Evolutionary conservation across 2,888 invertebrate genomes (phyloP), one percentile per base, ranked within the genome.

Genomic region (Neuroscelio doddi): DNA sequence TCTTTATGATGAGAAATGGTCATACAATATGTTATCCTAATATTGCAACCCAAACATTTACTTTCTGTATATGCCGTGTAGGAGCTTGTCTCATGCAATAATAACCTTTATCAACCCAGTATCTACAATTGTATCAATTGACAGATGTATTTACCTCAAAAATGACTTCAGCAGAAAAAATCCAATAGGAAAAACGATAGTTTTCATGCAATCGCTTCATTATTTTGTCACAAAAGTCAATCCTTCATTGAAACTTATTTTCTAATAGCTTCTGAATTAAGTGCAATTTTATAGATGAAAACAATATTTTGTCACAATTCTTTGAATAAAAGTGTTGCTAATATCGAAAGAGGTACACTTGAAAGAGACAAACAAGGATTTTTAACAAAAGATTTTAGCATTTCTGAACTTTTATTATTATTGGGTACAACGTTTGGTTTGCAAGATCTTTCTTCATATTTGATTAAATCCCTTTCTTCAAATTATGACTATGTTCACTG

Each of bases 241-340:
- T 29, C 38, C 16, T 53, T 0, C 38, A 29, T 21, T 57, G 36
- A 10, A 50, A 57, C 27, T 49, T 36, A 8, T 50, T 49, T 2
- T 4, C 49, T 17, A 42, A 10, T 49, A 57, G 38, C 30, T 57
- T 3, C 41, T 56, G 34, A 10, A 3, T 26, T 24, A 42, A 34
- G 1, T 39, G 29, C 21, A 55, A 26, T 9, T 55, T 56, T 56
- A 56, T 9, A 47, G 42, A 47, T 56, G 47, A 7, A 17, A 47
- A 24, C 12, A 1, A 15, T 47, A 9, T 10, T 12, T 21, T 9
- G 21, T 47, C 36, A 34, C 1, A 24, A 47, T 12, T 17, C 15
- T 34, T 7, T 17, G 17, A 3, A 47, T 14, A n/a, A n/a, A 47
- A 15, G 36, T 9, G 36, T 16, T 36, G 24, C 36, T 49, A 12